A percentile compares a stretch with the other conserved stretches of the same genome.
These are phyloP conservation scores for Limnephilus lunatus DNA, from an alignment of 2,888 invertebrate species.

Conservation along the genomic window DNA sequence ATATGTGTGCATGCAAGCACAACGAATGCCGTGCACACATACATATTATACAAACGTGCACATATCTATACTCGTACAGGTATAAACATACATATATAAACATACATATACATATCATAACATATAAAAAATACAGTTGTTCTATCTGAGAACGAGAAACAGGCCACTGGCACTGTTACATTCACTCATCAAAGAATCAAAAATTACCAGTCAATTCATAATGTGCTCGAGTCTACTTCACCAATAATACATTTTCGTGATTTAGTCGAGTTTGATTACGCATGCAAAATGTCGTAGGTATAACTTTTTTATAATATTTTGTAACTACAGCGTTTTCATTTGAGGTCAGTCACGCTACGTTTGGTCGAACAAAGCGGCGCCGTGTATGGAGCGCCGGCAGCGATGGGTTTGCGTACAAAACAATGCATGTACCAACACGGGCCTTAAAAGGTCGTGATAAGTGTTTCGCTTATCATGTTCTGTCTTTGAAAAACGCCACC, in stretches of 20 bases:
- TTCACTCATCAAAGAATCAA: no score
- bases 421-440: background rate
- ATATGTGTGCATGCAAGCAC: no score
- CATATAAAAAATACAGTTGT: no score
- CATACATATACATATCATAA: no score
- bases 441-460: constrained; percentile 12
- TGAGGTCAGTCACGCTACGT: constrained; percentile 12
- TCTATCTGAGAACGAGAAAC: no score
- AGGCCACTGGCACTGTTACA: no score
- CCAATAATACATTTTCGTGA: background rate
- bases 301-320: background rate
- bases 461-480: constrained; percentile 9
- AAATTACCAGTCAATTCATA: background rate
- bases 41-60: no score
- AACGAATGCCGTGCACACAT: no score
- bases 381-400: background rate
- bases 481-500: background rate
- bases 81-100: no score
- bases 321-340: background rate
- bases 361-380: background rate
- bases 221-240: background rate
- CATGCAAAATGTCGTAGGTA: background rate
- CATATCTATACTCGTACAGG: no score
- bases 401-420: background rate
- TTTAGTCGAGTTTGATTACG: background rate